Base-by-base conservation (phyloP, 2,113 vertebrate genomes). In the Chrysochloris asiatica region DNA sequence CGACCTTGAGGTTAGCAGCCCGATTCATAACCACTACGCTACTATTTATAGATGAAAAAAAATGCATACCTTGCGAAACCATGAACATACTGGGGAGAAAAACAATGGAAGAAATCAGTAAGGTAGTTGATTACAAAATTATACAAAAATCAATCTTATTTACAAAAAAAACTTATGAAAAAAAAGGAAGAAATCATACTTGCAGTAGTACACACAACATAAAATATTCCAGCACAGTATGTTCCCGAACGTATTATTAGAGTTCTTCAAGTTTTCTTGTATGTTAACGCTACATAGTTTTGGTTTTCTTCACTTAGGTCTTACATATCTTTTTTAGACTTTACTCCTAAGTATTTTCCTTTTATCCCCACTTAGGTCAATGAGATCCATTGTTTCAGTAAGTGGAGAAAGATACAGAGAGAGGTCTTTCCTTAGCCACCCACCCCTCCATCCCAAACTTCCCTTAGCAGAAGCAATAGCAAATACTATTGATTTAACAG, bases 111-210 rank as follows among this genome's bases (percentile, higher is more conserved):
- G 56, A 56, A 69, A 4, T 82, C 36, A 52, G 43, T 63, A 87
- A 91, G 59, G 30, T 94, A 22, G 33, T 30, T 88, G 6, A 7
- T 82, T 89, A 94, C 4, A 92, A 89, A 79, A 78, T 75, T 77
- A 81, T 45, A 93, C 8, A 90, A 88, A 50, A 79, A 80, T 52
- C 38, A 80, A 82, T 41, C 47, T 38, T 77, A 48, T 85, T 95
- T 78, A 56, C 54, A 19, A 73, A 81, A 77, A n/a, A n/a, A 80
- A 26, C 45, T 56, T 61, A 19, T 61, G 38, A 86, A 89, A 86
- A 87, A 61, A 88, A 73, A 91, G 33, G 43, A 65, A 83, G 69
- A 91, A 48, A 82, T 19, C 12, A 4, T 17, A 61, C 47, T 89
- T 86, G 77, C 28, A 86, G n/a, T 14, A 59, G 41, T 8, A 88